Base-by-base conservation (phyloP, 2,797 vertebrate genomes). In the Lerista edwardsae region DNA sequence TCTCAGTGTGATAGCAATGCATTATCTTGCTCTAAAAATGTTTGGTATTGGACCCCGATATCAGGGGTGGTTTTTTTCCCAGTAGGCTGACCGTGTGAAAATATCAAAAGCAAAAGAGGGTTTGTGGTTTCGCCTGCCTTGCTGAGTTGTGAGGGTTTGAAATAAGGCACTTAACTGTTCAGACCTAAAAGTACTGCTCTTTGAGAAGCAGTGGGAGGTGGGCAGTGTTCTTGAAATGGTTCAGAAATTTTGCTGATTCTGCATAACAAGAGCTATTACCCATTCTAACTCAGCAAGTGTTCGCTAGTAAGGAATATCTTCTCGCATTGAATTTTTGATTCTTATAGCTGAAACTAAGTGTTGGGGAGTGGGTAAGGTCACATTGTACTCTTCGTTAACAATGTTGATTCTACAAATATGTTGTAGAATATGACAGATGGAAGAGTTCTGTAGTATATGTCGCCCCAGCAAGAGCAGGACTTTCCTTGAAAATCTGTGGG, bases 291-390 rank as follows among this genome's bases (percentile, higher is more conserved):
- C 76, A 75, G n/a, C 1, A 87, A 84, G 27, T 75, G 12, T 80
- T 86, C 71, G 62, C n/a, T 85, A 84, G 75, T 85, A 81, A 0
- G 57, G 0, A 44, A 23, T 90, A 64, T 39, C 25, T 88, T 88
- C 71, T 88, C 84, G 80, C 84, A 85, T 75, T 87, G 34, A 85
- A 55, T 67, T 34, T 89, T 61, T 84, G 82, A 41, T 17, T 36
- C 29, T n/a, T 90, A 29, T 74, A 81, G 84, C 80, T 88, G 51
- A 83, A 87, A 83, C 82, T 82, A 44, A 62, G 9, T 41, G 17
- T 55, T 51, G 61, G 71, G 39, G 75, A 1, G 9, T 75, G 84
- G 21, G 61, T 57, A 82, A 27, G 39, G 80, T 82, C 59, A 82
- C 15, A 51, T 5, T 47, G 77, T 79, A 25, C 19, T n/a, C 44